These are phyloP conservation scores for Leiothrix lutea DNA, from an alignment of 2,113 vertebrate species.

Conservation along the genomic window DNA sequence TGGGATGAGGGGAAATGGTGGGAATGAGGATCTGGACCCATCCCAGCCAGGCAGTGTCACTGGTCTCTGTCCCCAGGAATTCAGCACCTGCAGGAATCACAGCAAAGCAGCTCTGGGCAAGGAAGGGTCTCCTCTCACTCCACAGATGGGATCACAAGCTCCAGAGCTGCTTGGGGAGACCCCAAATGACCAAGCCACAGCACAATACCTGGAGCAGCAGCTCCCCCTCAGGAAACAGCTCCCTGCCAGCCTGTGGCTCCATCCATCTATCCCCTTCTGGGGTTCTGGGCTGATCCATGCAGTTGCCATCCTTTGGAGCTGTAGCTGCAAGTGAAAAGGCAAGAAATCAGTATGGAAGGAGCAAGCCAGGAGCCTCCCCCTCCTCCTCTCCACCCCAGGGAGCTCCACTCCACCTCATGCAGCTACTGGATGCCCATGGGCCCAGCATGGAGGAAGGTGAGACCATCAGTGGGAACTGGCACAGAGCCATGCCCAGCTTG, in stretches of 20 bases:
- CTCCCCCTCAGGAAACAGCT: constrained; percentile 78
- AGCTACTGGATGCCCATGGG: fast-evolving
- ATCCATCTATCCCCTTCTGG: background rate
- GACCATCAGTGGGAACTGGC: background rate
- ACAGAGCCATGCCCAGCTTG: background rate
- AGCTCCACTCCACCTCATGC: too few relatives aligned
- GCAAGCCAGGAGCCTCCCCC: background rate
- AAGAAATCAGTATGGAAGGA: background rate
- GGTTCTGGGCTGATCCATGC: background rate
- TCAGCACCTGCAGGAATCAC: background rate
- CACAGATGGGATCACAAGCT: background rate
- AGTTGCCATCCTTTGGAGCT: constrained; percentile 29
- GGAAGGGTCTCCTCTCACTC: background rate
- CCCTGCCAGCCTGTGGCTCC: constrained; percentile 27
- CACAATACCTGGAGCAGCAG: constrained; percentile 79
- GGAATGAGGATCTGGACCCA: background rate
- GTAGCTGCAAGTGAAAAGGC: constrained; percentile 56
- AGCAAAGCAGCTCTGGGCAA: background rate
- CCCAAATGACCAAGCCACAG: fast-evolving
- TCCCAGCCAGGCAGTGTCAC: background rate
- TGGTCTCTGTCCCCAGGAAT: background rate
- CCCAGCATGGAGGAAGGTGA: background rate
- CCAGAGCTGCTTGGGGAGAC: background rate
- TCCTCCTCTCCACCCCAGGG: background rate
- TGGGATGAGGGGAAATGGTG: background rate